Conservation (phyloP, 2,888 invertebrate species). For the Penaeus monodon region DNA sequence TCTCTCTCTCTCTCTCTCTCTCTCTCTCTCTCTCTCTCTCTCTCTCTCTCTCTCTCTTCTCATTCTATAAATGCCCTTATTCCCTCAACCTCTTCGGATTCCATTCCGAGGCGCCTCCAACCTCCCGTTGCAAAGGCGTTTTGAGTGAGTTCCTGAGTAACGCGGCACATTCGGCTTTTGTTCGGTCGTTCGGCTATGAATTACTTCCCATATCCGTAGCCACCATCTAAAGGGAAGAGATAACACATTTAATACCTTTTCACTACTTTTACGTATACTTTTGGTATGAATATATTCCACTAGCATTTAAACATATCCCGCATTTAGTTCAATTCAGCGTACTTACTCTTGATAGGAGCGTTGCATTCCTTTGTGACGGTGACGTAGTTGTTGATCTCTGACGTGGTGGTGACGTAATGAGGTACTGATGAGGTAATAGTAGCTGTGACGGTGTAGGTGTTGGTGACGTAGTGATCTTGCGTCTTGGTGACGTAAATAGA, state of each 20-base stretch:
- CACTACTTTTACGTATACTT: too few relatives aligned
- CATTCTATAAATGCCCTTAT: neutral
- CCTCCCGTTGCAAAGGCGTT: too few relatives aligned
- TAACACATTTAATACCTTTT: too few relatives aligned
- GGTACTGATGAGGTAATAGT: conserved; percentile 17
- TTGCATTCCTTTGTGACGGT: conserved; percentile 38
- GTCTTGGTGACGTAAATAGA: conserved; percentile 10
- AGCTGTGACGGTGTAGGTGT: neutral
- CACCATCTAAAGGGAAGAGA: too few relatives aligned
- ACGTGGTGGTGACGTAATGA: conserved; percentile 31
- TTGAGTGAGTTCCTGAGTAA: too few relatives aligned
- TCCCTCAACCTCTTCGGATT: neutral
- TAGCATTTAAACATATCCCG: too few relatives aligned
- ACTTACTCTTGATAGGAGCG: neutral
- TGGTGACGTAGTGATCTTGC: conserved; percentile 20
- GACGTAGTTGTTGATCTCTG: conserved; percentile 18
- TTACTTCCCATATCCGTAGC: too few relatives aligned
- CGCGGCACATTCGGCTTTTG: too few relatives aligned
- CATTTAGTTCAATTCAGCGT: neutral
- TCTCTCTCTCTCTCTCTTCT: conserved; percentile 12
- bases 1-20: neutral
- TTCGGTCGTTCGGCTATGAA: too few relatives aligned
- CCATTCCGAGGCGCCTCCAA: neutral
- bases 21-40: conserved; percentile 5
- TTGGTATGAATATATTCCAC: too few relatives aligned